Percentiles rank a stretch among this genome's conserved stretches.
Conservation (phyloP, 1,140 invertebrate genomes). For the Diabrotica virgifera region DNA sequence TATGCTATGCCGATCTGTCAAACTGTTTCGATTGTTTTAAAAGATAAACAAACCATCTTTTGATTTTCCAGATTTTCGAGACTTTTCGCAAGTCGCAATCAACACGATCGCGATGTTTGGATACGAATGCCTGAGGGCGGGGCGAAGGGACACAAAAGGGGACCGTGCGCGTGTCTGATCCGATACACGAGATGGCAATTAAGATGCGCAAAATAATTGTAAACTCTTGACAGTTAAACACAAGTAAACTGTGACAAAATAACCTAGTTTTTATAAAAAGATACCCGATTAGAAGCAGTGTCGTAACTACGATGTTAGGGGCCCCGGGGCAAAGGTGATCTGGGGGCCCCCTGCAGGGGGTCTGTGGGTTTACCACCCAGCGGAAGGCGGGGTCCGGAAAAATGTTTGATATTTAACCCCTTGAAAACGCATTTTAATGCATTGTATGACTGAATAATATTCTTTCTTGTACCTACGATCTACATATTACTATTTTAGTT, state of each 20-base stretch:
- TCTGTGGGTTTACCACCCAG: too few species aligned
- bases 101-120: slow-evolving; percentile 23
- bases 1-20: neutral
- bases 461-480: too few species aligned
- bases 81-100: neutral
- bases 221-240: neutral
- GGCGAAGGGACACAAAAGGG: slow-evolving; percentile 21
- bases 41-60: neutral
- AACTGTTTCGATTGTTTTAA: neutral
- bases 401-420: too few species aligned
- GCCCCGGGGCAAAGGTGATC: too few species aligned
- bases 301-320: too few species aligned
- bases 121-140: slow-evolving; percentile 29
- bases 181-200: slow-evolving; percentile 29
- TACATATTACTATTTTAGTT: too few species aligned
- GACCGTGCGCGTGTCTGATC: slow-evolving; percentile 26
- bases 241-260: neutral
- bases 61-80: neutral
- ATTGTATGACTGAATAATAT: too few species aligned
- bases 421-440: too few species aligned
- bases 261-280: too few species aligned
- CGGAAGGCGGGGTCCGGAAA: too few species aligned
- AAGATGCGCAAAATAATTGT: slow-evolving; percentile 34
- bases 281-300: neutral
- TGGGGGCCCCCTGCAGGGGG: too few species aligned